Base-by-base conservation (phyloP, 2,888 invertebrate species). In the Eilema griseolum region DNA sequence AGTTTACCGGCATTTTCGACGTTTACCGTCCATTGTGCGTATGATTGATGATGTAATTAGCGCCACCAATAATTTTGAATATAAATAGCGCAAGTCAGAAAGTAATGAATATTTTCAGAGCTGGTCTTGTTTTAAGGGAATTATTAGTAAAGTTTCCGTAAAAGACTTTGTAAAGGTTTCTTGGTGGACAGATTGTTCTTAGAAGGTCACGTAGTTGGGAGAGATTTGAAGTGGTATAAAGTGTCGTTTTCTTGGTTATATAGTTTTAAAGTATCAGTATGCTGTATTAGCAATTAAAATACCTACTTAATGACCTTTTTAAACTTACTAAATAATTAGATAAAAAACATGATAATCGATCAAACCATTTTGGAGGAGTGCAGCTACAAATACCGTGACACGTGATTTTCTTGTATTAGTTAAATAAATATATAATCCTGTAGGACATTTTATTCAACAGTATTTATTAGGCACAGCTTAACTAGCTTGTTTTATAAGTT, bases 11-110 rank as follows among this genome's bases (percentile, higher is more conserved):
- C 26, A 76, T 76, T 82, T 61, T 11, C 67, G 67, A 69, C 37
- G 23, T 70, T 81, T 73, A 64, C 82, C 73, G 81, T 79, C 72
- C 67, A 81, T 80, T 78, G 74, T 83, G 66, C 59, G 65, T 56
- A 74, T 82, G 82, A 82, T 82, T 78, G 78, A 82, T 82, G 78
- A 69, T 5, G 74, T 77, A 77, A 82, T 82, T 83, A 82, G 66
- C 66, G 66, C 26, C 33, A 69, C 73, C 71, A 75, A 74, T 78
- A 72, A 63, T 72, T 62, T 74, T 75, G 67, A 70, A 71, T 57
- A 65, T 77, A 73, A 82, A 79, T 72, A 74, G 12, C 61, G 33
- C 65, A 7, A 66, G 66, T 60, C 66, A 66, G 14, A n/a, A 62
- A 68, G 31, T 67, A 61, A 61, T 61, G 64, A 60, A 57, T 23